phyloP scores from a whole-genome alignment of 2,888 invertebrate species.

The Beris chalybata region DNA sequence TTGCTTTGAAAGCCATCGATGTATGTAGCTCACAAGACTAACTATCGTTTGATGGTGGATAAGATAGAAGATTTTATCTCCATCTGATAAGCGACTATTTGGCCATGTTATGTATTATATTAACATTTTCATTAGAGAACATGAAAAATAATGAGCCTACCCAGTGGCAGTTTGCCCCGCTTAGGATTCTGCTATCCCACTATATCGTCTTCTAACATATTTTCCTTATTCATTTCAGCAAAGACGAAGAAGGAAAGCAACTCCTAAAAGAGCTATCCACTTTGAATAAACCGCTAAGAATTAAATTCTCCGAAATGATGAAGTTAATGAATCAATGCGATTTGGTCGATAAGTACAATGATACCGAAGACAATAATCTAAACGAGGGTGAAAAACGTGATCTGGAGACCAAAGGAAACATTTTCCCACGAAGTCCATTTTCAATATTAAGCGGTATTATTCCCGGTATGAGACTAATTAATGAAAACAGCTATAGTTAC shows the following conservation, averaged over 20 bases:
- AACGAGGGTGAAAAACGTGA: constrained; percentile 41
- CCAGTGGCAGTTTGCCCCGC: too few relatives aligned
- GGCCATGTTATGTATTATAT: too few relatives aligned
- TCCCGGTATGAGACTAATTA: too few relatives aligned
- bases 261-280: constrained; percentile 66
- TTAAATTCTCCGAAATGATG: constrained; percentile 75
- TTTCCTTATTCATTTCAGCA: constrained; percentile 61
- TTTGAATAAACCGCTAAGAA: constrained; percentile 65
- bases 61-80: too few relatives aligned
- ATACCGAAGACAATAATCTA: neutral
- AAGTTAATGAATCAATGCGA: constrained; percentile 80
- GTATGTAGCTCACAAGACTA: too few relatives aligned
- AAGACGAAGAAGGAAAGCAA: constrained; percentile 68
- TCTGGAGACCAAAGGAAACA: constrained; percentile 47
- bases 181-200: too few relatives aligned
- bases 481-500: neutral
- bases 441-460: constrained; percentile 77
- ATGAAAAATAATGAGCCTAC: too few relatives aligned
- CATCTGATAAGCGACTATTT: too few relatives aligned
- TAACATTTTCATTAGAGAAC: neutral
- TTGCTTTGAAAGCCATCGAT: too few relatives aligned
- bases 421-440: constrained; percentile 67
- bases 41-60: too few relatives aligned
- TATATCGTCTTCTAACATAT: too few relatives aligned
- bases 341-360: constrained; percentile 59